Evolutionary conservation across 1,140 invertebrate genomes (phyloP).

Genomic region (Anthonomus grandis): DNA sequence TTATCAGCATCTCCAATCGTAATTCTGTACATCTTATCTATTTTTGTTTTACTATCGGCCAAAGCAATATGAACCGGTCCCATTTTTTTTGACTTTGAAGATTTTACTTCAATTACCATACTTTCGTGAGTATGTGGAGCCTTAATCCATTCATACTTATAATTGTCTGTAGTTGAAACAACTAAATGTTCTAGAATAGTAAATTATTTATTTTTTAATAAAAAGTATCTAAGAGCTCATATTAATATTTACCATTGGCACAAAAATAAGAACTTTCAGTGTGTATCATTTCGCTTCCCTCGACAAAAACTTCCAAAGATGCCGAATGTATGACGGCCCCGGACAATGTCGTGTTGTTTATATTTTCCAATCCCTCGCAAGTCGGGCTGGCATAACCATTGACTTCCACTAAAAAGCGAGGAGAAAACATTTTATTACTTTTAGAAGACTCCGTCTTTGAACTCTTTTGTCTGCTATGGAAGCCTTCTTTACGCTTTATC

Average conservation of each 20-base stretch:
- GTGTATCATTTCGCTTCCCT: constrained; percentile 57
- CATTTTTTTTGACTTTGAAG: constrained; percentile 41
- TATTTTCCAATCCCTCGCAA: constrained; percentile 55
- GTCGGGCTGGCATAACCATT: constrained; percentile 59
- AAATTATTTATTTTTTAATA: neutral
- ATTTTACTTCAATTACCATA: constrained; percentile 56
- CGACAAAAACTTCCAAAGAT: constrained; percentile 55
- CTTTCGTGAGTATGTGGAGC: constrained; percentile 59
- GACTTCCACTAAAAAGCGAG: constrained; percentile 60
- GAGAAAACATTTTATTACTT: too few species aligned
- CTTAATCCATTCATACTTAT: constrained; percentile 60
- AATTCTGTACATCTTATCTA: constrained; percentile 59
- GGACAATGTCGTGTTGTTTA: constrained; percentile 55
- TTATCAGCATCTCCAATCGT: constrained; percentile 57
- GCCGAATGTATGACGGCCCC: constrained; percentile 57
- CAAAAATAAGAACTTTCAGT: constrained; percentile 66
- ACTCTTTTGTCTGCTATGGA: too few species aligned
- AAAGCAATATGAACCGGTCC: constrained; percentile 58
- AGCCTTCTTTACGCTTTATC: too few species aligned
- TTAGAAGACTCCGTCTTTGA: too few species aligned
- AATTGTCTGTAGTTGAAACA: constrained; percentile 59
- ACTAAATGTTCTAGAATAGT: constrained; percentile 57
- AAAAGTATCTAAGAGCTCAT: neutral
- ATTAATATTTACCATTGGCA: constrained; percentile 55
- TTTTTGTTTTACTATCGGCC: constrained; percentile 51